Percentiles rank a stretch among this genome's conserved stretches.
phyloP scores from a whole-genome alignment of 2,888 invertebrate species.

The Drymonia ruficornis region DNA sequence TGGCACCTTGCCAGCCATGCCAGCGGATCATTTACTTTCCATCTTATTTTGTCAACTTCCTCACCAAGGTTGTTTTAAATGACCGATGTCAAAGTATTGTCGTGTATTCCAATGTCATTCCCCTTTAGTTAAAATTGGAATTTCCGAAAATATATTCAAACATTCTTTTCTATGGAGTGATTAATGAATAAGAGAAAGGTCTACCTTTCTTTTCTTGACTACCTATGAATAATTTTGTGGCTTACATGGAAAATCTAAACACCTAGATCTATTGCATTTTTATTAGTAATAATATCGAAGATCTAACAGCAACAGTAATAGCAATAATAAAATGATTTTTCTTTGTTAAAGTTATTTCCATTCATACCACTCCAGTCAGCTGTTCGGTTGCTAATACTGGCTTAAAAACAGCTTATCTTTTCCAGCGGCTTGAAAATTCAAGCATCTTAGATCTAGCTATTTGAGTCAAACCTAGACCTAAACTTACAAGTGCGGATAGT shows the following conservation, averaged over 20 bases:
- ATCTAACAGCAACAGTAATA: too few species aligned
- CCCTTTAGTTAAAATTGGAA: slow-evolving; percentile 42
- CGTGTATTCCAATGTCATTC: slow-evolving; percentile 61
- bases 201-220: background rate
- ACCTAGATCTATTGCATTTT: too few species aligned
- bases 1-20: slow-evolving; percentile 74
- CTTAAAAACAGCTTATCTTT: too few species aligned
- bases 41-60: slow-evolving; percentile 71
- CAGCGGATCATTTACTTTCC: slow-evolving; percentile 63
- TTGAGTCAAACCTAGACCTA: slow-evolving; percentile 16
- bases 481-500: slow-evolving; percentile 27
- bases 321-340: too few species aligned
- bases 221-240: background rate
- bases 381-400: too few species aligned
- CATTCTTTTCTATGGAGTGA: background rate
- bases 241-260: too few species aligned
- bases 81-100: slow-evolving; percentile 38
- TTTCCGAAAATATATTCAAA: slow-evolving; percentile 12
- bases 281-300: too few species aligned
- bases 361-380: too few species aligned
- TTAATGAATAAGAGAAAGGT: background rate
- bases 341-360: too few species aligned
- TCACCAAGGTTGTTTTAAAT: slow-evolving; percentile 66
- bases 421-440: too few species aligned
- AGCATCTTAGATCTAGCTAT: background rate